phyloP scores from a whole-genome alignment of 2,113 vertebrate species.

The Lophura nycthemera region DNA sequence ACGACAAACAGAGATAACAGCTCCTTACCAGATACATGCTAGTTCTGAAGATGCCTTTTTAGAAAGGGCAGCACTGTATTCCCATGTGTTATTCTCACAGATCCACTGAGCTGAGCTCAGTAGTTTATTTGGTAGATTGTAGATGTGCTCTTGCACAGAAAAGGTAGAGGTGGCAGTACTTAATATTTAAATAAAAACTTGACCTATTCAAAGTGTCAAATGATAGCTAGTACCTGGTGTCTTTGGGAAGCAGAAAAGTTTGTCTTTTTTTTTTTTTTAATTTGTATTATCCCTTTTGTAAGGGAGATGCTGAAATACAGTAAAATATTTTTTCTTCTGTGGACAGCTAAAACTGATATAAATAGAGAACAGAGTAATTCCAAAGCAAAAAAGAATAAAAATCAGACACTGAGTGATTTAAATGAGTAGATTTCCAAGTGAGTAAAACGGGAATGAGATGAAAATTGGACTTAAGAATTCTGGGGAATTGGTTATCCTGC shows the following conservation, averaged over 20 bases:
- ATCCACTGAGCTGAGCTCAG: background rate
- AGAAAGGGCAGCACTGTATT: background rate
- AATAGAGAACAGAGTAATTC: background rate
- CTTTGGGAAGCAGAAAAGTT: background rate
- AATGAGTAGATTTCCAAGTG: background rate
- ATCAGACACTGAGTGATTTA: background rate
- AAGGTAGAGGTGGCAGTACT: background rate
- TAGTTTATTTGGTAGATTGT: background rate
- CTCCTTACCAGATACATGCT: background rate
- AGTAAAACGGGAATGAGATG: background rate
- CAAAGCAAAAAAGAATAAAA: background rate
- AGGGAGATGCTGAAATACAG: background rate
- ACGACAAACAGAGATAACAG: background rate
- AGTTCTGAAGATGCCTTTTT: background rate
- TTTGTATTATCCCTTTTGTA: too few species aligned
- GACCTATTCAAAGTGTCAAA: background rate
- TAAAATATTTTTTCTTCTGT: background rate
- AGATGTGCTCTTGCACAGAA: background rate
- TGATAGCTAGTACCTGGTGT: background rate
- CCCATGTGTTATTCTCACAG: background rate
- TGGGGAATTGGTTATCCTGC: background rate
- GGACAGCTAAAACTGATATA: background rate
- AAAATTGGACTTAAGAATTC: background rate
- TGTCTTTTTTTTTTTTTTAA: background rate
- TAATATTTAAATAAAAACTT: background rate